Conservation (phyloP, 2,888 invertebrate genomes). For the Clivina fossor region DNA sequence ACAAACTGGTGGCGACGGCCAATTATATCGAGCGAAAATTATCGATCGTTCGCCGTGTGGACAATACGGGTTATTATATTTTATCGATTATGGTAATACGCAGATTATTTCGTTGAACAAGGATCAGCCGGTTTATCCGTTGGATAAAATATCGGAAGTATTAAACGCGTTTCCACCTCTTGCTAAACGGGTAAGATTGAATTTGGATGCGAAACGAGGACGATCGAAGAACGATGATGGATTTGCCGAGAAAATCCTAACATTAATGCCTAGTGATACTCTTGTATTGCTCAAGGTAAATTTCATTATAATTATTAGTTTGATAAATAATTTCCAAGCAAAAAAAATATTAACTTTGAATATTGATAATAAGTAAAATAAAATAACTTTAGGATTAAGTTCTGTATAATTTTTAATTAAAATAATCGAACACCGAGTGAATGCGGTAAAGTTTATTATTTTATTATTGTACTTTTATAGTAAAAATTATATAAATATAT, state of each 20-base stretch:
- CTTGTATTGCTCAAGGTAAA: slow-evolving; percentile 59
- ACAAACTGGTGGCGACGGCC: slow-evolving; percentile 49
- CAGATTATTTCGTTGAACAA: slow-evolving; percentile 47
- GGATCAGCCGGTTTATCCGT: slow-evolving; percentile 51
- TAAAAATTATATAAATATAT: no score
- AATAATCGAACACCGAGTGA: no score
- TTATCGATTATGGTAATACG: slow-evolving; percentile 59
- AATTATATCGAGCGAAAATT: slow-evolving; percentile 57
- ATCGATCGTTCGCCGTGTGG: slow-evolving; percentile 50
- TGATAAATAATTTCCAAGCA: no score
- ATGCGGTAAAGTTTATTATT: no score
- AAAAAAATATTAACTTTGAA: no score
- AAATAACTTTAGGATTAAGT: no score
- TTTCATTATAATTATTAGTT: no score
- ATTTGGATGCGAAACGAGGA: slow-evolving; percentile 37
- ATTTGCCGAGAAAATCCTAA: slow-evolving; percentile 48
- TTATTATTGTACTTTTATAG: no score
- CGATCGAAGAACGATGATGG: slow-evolving; percentile 46
- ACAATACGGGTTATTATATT: slow-evolving; percentile 55
- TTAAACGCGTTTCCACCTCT: slow-evolving; percentile 53
- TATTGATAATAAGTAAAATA: not conserved
- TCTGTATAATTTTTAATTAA: no score
- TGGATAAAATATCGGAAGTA: slow-evolving; percentile 53
- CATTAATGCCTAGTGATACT: slow-evolving; percentile 59
- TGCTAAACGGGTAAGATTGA: slow-evolving; percentile 47